Conservation (phyloP, 2,113 vertebrate species). For the Phodopus roborovskii region DNA sequence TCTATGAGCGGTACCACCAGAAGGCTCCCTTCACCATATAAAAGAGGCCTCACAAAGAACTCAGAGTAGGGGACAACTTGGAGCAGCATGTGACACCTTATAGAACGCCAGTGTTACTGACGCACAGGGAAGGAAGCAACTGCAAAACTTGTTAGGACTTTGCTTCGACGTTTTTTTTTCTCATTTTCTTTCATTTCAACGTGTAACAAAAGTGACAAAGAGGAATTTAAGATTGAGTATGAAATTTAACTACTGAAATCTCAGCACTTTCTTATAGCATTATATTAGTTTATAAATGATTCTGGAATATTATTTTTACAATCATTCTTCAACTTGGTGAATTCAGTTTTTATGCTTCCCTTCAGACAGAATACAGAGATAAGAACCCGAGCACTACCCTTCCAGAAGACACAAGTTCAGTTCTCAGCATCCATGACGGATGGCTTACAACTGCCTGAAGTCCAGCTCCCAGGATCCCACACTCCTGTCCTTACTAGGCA, state of each 20-base stretch:
- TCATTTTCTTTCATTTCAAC: not conserved
- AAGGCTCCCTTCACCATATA: not conserved
- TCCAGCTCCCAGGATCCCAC: not conserved
- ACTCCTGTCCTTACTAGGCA: not conserved
- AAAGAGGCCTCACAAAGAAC: not conserved
- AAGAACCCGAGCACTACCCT: not conserved
- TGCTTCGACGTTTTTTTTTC: not conserved
- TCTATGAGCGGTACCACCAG: not conserved
- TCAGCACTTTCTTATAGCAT: not conserved
- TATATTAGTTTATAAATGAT: conserved; percentile 21
- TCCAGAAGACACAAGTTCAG: not conserved
- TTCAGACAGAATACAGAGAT: not conserved
- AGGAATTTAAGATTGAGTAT: not conserved
- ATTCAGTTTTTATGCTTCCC: not conserved
- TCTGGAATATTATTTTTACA: conserved; percentile 10
- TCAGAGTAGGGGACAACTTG: not conserved
- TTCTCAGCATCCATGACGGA: not conserved
- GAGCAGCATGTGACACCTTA: not conserved
- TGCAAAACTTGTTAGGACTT: not conserved
- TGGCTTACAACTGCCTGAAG: not conserved
- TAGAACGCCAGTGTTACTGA: not conserved
- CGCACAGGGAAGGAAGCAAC: not conserved
- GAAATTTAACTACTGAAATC: conserved; percentile 49
- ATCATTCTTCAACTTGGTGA: not conserved
- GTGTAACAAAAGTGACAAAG: not conserved